A percentile compares a stretch with the other conserved stretches of the same genome.
Conservation (phyloP, 2,113 vertebrate genomes). For the Gallinago jamesoni region DNA sequence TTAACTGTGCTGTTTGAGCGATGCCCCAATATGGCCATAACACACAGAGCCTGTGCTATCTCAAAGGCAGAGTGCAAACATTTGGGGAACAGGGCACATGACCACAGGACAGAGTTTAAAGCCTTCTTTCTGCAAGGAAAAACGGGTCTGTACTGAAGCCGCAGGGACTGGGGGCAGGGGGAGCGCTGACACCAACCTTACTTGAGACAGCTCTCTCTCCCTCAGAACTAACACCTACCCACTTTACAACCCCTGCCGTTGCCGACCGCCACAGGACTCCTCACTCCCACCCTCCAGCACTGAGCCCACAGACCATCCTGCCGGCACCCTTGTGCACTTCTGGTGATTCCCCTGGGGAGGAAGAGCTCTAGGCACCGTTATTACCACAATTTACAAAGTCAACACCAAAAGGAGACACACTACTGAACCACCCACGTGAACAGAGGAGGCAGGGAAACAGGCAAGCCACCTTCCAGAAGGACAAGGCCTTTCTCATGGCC, state of each 20-base stretch:
- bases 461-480: not conserved
- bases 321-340: not conserved
- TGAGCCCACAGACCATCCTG: not conserved
- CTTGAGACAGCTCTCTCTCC: not conserved
- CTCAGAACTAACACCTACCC: not conserved
- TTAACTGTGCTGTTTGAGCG: slow-evolving; percentile 32
- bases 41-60: slow-evolving; percentile 49
- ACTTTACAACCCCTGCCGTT: not conserved
- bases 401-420: not conserved
- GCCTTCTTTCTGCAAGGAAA: not conserved
- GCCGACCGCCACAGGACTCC: fast-evolving
- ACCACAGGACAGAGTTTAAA: not conserved
- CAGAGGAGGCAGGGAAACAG: not conserved
- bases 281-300: not conserved
- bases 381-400: not conserved
- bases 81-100: slow-evolving; percentile 11
- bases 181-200: not conserved
- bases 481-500: not conserved
- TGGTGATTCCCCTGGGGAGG: not conserved
- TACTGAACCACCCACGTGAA: not conserved
- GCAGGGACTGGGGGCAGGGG: not conserved
- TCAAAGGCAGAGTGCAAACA: slow-evolving; percentile 58
- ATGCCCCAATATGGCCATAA: slow-evolving; percentile 65
- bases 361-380: not conserved
- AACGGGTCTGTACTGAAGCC: not conserved